Evolutionary conservation across 2,113 vertebrate species (phyloP).

Genomic region (Colinus virginianus): DNA sequence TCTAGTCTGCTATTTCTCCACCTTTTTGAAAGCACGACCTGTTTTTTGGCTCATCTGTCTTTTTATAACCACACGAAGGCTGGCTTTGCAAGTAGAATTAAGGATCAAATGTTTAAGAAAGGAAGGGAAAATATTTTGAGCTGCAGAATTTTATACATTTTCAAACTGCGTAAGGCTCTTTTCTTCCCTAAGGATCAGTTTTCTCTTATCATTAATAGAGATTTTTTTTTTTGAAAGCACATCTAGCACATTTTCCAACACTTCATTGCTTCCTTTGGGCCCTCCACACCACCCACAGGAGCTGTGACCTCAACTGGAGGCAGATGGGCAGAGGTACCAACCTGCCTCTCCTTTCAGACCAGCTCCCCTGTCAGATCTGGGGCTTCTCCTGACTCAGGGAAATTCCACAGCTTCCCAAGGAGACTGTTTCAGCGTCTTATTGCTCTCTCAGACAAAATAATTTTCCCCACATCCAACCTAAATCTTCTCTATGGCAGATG

Average conservation of each 20-base stretch:
- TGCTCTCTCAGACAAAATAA: constrained; percentile 54
- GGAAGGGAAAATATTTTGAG: constrained; percentile 24
- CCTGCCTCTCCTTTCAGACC: neutral
- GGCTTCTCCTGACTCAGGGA: constrained; percentile 45
- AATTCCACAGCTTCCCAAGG: constrained; percentile 30
- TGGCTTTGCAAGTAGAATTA: constrained; percentile 12
- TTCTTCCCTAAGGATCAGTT: neutral
- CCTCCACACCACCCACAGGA: neutral
- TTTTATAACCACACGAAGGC: neutral
- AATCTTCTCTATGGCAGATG: constrained; percentile 32
- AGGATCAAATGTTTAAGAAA: constrained; percentile 48
- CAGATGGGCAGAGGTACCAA: neutral
- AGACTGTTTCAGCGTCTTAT: constrained; percentile 43
- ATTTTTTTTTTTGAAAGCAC: neutral
- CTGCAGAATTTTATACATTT: constrained; percentile 4
- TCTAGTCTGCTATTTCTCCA: constrained; percentile 12
- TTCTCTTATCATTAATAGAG: neutral
- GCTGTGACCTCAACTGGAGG: neutral
- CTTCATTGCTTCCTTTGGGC: neutral
- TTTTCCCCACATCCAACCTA: constrained; percentile 12
- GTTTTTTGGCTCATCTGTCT: neutral
- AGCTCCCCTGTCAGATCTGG: constrained; percentile 5
- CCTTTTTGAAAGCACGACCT: neutral
- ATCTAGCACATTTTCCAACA: neutral
- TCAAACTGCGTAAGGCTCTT: neutral